Base-by-base conservation (phyloP, 2,113 vertebrate species). In the Climacteris rufus region DNA sequence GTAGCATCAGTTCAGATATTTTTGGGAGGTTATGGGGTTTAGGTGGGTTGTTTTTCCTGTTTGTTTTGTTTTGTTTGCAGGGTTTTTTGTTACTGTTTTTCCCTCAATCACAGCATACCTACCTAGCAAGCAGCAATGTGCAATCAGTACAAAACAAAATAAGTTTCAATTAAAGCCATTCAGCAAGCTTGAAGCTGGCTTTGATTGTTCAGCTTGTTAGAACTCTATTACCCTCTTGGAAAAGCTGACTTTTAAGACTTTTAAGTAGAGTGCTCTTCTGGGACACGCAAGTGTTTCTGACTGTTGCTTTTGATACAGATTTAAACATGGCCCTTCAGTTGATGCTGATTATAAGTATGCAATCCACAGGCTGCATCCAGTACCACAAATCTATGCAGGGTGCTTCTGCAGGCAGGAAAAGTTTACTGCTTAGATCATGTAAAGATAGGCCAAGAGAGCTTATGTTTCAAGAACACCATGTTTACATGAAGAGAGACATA, bases 141-240 rank as follows among this genome's bases (percentile, higher is more conserved):
- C 37, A 52, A 23, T 69, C 45, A 72, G 28, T 53, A 25, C 40
- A 69, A 90, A 42, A 91, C 37, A 80, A 91, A 84, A 68, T 49
- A 63, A 56, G 7, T 57, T 85, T 85, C 9, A 60, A 6, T 84
- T 91, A 89, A 89, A 89, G 42, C 42, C 19, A 61, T 83, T 61
- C 45, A 61, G 7, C 35, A 85, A 53, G 57, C 39, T 81, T 89
- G 59, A 61, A 68, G 17, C 31, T 89, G 77, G 18, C 22, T 83
- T 84, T 74, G 70, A 27, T 77, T 86, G 37, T 78, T 78, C 21
- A 89, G 47, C 71, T 74, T 78, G 25, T 53, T 78, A 89, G 56
- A 59, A 30, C 16, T 85, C 6, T 88, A 5, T 59, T 85, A 13
- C 17, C 20, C 35, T 37, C 44, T 88, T 94, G 63, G 52, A 86